A percentile compares a stretch with the other conserved stretches of the same genome.
These are phyloP conservation scores for Protomyctophum bolini DNA, from an alignment of 2,113 vertebrate genomes.

Conservation along the genomic window DNA sequence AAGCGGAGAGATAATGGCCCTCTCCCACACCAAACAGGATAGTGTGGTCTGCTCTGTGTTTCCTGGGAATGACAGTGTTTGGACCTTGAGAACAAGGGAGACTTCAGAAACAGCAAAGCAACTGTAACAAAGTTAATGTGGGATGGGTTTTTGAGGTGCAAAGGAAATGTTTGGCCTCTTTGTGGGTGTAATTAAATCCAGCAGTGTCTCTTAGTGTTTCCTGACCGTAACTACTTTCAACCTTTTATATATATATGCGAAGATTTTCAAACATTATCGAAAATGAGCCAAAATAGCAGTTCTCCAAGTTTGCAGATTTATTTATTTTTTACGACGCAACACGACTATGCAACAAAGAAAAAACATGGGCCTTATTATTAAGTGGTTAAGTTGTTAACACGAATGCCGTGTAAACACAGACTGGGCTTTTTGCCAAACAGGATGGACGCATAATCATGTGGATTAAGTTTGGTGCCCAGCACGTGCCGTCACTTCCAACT, in stretches of 20 bases:
- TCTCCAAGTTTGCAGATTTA: too few relatives aligned
- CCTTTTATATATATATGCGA: too few relatives aligned
- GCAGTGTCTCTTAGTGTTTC: background rate
- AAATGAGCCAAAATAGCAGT: too few relatives aligned
- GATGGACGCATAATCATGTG: background rate
- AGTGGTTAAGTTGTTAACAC: background rate
- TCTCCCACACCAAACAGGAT: background rate
- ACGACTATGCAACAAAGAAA: too few relatives aligned
- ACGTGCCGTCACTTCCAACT: background rate
- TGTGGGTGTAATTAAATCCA: background rate
- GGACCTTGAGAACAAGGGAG: constrained; percentile 17
- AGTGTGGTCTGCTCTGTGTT: constrained; percentile 15
- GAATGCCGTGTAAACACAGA: background rate
- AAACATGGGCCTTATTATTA: too few relatives aligned
- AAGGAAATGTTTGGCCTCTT: background rate
- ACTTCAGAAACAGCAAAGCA: constrained; percentile 2
- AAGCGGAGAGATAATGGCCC: constrained; percentile 14
- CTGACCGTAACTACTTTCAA: background rate
- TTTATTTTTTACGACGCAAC: too few relatives aligned
- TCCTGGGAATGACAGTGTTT: constrained; percentile 34
- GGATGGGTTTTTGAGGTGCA: background rate
- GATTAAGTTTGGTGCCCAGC: background rate
- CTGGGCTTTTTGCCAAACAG: too few relatives aligned
- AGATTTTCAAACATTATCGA: too few relatives aligned
- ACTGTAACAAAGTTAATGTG: background rate